Base-by-base conservation (phyloP, 2,113 vertebrate genomes). In the Colius striatus region DNA sequence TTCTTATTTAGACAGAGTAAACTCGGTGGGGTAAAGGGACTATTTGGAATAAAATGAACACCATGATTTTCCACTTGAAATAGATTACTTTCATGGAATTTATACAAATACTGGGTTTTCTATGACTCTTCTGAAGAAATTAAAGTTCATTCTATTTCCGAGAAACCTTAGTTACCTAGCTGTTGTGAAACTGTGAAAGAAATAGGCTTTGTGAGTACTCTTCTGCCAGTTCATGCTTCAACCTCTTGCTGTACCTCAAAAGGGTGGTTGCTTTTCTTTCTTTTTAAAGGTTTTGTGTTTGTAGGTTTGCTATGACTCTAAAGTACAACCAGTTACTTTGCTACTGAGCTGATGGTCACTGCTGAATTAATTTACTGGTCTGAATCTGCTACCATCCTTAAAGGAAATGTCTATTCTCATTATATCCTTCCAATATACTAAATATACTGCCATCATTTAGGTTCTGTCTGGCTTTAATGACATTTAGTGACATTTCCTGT, bases 401-500 rank as follows among this genome's bases (percentile, higher is more conserved):
- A 96, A 94, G 36, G 22, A 96, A 93, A 92, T 94, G 83, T 54
- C 83, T 93, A 84, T 89, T 88, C 85, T 92, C 57, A 78, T 93
- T 87, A 91, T 66, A 92, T 54, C 25, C n/a, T 86, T 88, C 79
- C 65, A 81, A 94, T 95, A 71, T 34, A 78, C 41, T 84, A 88
- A 92, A 88, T 73, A 75, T 68, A 84, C 22, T 67, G 65, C 76
- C 57, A 89, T 94, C 65, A 81, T 89, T 93, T 92, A 86, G 73
- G 65, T 78, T 81, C 75, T 95, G 48, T 89, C 93, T 95, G 83
- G 51, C 85, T 94, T 84, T 96, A 93, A 94, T 87, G 88, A 90
- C 89, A 88, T 96, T 95, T 96, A 81, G 68, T 96, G 96, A 94
- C 92, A 95, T 95, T 97, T 95, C 94, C 83, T 0, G 0, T 81